phyloP scores from a whole-genome alignment of 2,113 vertebrate genomes.

The Gnathonemus echidnorhynchus region DNA sequence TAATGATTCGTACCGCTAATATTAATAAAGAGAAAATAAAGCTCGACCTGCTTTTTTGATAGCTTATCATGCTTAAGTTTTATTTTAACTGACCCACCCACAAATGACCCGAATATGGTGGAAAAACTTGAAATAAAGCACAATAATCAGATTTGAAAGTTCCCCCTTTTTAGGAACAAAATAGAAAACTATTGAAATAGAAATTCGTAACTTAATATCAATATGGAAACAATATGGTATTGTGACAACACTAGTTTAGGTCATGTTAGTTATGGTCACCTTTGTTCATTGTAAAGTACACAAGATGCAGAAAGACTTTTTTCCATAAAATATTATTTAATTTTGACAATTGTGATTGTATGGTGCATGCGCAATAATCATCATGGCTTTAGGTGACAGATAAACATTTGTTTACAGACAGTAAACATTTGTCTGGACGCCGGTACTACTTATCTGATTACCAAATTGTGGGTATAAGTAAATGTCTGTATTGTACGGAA shows the following conservation, averaged over 20 bases:
- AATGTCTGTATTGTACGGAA: not conserved
- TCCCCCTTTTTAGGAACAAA: not conserved
- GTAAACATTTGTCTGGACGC: not conserved
- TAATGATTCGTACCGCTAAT: not conserved
- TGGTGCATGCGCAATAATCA: not conserved
- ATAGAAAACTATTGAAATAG: not conserved
- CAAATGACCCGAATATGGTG: not conserved
- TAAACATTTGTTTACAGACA: too few relatives aligned
- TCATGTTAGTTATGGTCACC: not conserved
- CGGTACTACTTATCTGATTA: not conserved
- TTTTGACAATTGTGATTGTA: not conserved
- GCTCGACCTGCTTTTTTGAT: not conserved
- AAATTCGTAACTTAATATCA: not conserved
- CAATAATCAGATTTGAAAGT: not conserved
- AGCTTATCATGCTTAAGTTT: too few relatives aligned
- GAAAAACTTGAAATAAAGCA: not conserved
- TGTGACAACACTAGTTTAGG: not conserved
- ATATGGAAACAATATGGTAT: not conserved
- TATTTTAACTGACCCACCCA: not conserved
- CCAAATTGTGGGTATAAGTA: not conserved
- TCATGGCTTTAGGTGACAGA: not conserved
- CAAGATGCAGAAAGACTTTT: not conserved
- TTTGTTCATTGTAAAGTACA: not conserved
- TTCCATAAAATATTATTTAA: not conserved
- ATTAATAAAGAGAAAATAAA: not conserved